Base-by-base conservation (phyloP, 2,113 vertebrate genomes). In the Syngnathus scovelli region DNA sequence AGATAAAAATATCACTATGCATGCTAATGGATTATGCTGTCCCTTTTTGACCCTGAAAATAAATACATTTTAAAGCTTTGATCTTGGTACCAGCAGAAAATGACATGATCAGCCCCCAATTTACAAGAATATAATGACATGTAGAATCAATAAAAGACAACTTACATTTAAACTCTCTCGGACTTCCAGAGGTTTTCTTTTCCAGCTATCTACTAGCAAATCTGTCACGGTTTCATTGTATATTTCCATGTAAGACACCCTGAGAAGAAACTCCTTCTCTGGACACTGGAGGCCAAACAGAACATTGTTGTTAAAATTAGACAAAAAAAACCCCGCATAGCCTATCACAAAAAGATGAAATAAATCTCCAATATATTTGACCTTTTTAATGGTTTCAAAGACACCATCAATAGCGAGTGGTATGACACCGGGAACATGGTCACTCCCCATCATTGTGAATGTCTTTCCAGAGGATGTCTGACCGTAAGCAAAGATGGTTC, bases 221-320 rank as follows among this genome's bases (percentile, higher is more conserved):
- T 99, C 96, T 0, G 92, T 94, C 61, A 98, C 93, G 0, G 94
- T 98, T 78, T 99, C 96, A 27, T 98, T 99, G 82, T 99, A 98
- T 80, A 99, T 98, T 69, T 99, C 97, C 96, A 99, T 95, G 69
- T 99, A 98, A 7, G 96, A 98, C 61, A 98, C 95, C 1, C 96
- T 88, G 52, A 99, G 85, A 18, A 99, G 92, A 82, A 98, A 99
- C 81, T 98, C 95, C 75, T 96, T 95, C 10, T 93, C 92, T 4
- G 94, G 94, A 88, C 88, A 93, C 96, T 99, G 59, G 19, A 41
- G n/a, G 43, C 6, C 73, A 38, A 58, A 59, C 11, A 54, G 2
- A 78, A 1, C 0, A 6, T 1, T 7, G 3, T 23, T 36, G 27
- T 37, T 84, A 55, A 73, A 38, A 62, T 38, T 2, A n/a, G 2